These are phyloP conservation scores for Pocillopora meandrina DNA, from an alignment of 92 coral and sea anemone species.

Conservation along the genomic window DNA sequence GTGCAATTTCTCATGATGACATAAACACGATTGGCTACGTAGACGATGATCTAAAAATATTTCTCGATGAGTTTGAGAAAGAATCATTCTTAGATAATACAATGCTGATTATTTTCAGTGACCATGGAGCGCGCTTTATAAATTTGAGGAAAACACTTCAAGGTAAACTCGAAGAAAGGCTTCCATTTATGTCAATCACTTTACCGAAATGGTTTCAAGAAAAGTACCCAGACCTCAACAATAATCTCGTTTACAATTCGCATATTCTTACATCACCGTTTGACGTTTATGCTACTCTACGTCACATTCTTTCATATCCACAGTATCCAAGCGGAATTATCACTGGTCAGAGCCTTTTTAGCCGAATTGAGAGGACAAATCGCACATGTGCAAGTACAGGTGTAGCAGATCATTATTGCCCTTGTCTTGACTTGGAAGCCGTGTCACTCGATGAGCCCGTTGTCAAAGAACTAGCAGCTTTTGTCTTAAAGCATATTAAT, in stretches of 20 bases:
- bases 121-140: slow-evolving; percentile 81
- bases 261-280: slow-evolving; percentile 82
- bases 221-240: slow-evolving; percentile 57
- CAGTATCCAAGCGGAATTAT: slow-evolving; percentile 61
- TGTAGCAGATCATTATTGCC: slow-evolving; percentile 86
- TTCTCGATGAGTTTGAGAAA: slow-evolving; percentile 51
- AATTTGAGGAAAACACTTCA: slow-evolving; percentile 63
- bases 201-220: slow-evolving; percentile 77
- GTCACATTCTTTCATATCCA: slow-evolving; percentile 84
- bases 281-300: slow-evolving; percentile 85
- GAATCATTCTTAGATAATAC: slow-evolving; percentile 65
- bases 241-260: slow-evolving; percentile 62
- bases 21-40: slow-evolving; percentile 59
- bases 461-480: slow-evolving; percentile 51
- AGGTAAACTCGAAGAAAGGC: slow-evolving; percentile 87
- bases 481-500: slow-evolving; percentile 62
- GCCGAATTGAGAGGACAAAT: slow-evolving; percentile 53
- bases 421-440: slow-evolving; percentile 81
- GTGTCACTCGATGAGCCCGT: slow-evolving; percentile 57
- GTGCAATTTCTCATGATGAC: slow-evolving; percentile 67
- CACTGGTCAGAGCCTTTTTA: slow-evolving; percentile 78
- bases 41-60: slow-evolving; percentile 52
- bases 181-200: slow-evolving; percentile 76
- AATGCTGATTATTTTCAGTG: slow-evolving; percentile 69
- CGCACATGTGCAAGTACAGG: slow-evolving; percentile 82